A percentile compares a stretch with the other conserved stretches of the same genome.
phyloP scores from a whole-genome alignment of 2,113 vertebrate species.

The Aythya baeri region DNA sequence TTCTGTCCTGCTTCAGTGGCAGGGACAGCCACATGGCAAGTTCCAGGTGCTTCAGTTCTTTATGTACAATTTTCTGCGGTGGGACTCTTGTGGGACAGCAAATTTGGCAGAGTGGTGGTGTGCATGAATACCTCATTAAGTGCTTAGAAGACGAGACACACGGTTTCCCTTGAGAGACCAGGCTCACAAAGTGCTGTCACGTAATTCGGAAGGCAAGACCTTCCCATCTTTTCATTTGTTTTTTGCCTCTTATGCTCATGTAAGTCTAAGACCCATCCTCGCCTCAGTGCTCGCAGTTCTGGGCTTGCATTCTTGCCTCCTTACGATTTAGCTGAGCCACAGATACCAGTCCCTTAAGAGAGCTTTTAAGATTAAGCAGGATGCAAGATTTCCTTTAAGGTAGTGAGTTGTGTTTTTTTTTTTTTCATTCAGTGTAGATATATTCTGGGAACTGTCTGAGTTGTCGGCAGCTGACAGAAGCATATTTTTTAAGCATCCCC shows the following conservation, averaged over 20 bases:
- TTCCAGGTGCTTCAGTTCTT: not conserved
- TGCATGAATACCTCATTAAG: not conserved
- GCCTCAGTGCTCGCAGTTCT: not conserved
- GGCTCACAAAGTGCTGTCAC: not conserved
- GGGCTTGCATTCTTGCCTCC: not conserved
- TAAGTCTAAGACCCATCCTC: not conserved
- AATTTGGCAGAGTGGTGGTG: not conserved
- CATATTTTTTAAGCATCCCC: not conserved
- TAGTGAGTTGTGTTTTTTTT: not conserved
- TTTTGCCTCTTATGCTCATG: not conserved
- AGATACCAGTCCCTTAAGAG: not conserved
- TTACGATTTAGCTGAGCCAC: not conserved
- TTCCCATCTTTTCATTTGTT: not conserved
- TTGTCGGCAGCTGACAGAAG: not conserved
- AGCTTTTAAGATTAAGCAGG: not conserved
- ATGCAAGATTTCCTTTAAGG: not conserved
- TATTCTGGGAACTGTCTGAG: not conserved
- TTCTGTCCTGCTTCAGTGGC: not conserved
- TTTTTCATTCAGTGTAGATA: not conserved
- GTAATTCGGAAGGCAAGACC: not conserved
- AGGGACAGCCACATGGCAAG: not conserved
- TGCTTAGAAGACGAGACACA: not conserved
- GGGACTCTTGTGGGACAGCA: not conserved
- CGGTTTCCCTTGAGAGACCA: not conserved
- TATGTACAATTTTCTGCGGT: not conserved